Conservation (phyloP, 2,888 invertebrate species). For the Cataglyphis albicans region DNA sequence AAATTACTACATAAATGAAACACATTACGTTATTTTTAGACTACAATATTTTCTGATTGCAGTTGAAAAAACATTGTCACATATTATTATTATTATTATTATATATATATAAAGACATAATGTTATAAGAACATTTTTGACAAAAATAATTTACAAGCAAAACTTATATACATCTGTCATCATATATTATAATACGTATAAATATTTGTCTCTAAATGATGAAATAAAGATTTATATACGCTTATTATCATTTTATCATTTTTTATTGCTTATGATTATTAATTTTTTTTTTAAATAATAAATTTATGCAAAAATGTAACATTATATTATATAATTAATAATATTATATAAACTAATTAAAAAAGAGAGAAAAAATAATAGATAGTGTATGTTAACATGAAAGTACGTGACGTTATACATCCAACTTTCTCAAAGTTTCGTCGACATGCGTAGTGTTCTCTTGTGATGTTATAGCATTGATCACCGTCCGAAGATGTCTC, state of each 20-base stretch:
- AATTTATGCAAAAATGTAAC: neutral
- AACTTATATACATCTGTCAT: neutral
- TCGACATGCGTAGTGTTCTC: conserved; percentile 29
- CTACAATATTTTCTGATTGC: neutral
- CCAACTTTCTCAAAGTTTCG: conserved; percentile 30
- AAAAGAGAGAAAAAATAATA: neutral
- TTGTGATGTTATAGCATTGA: conserved; percentile 52
- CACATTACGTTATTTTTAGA: conserved; percentile 34
- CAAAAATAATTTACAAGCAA: neutral
- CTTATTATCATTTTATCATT: neutral
- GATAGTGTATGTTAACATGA: neutral
- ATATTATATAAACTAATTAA: neutral
- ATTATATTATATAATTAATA: neutral
- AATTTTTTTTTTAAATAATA: neutral
- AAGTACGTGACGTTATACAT: neutral
- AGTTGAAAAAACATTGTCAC: neutral
- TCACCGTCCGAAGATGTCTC: conserved; percentile 19
- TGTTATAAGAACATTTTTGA: neutral
- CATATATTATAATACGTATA: neutral
- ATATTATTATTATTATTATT: neutral
- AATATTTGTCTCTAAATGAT: neutral
- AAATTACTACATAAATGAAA: conserved; percentile 42
- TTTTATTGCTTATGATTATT: neutral
- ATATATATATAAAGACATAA: neutral
- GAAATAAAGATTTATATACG: neutral